Evolutionary conservation across 2,888 invertebrate genomes (phyloP).

Genomic region (Diploptera punctata): DNA sequence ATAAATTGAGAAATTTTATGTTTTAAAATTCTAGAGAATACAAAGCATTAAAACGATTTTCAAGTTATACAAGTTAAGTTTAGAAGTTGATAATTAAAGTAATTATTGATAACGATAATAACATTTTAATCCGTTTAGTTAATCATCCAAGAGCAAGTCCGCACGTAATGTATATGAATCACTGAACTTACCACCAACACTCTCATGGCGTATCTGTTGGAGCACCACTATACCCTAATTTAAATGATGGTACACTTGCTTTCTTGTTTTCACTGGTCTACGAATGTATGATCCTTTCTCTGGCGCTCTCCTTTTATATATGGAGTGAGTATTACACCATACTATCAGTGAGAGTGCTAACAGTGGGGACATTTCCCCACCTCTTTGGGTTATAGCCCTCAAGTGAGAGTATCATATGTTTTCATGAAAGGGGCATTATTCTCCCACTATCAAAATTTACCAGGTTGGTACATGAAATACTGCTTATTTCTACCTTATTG

Average conservation of each 20-base stretch:
- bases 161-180: no score
- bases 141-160: no score
- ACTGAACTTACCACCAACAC: conserved; percentile 30
- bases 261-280: conserved; percentile 15
- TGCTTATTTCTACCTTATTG: no score
- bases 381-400: background rate
- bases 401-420: background rate
- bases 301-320: conserved; percentile 22
- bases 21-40: no score
- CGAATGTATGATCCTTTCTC: conserved; percentile 21
- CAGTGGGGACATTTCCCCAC: conserved; percentile 1
- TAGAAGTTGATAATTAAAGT: no score
- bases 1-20: no score
- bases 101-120: no score
- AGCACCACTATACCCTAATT: conserved; percentile 12
- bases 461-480: background rate
- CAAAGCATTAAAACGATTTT: no score
- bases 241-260: conserved; percentile 9
- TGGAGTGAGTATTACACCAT: conserved; percentile 21
- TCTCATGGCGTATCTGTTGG: conserved; percentile 23
- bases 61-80: no score
- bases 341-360: conserved; percentile 9
- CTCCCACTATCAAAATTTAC: background rate
- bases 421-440: no score
- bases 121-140: no score